phyloP scores from a whole-genome alignment of 2,113 vertebrate species.

The Podarcis raffonei region DNA sequence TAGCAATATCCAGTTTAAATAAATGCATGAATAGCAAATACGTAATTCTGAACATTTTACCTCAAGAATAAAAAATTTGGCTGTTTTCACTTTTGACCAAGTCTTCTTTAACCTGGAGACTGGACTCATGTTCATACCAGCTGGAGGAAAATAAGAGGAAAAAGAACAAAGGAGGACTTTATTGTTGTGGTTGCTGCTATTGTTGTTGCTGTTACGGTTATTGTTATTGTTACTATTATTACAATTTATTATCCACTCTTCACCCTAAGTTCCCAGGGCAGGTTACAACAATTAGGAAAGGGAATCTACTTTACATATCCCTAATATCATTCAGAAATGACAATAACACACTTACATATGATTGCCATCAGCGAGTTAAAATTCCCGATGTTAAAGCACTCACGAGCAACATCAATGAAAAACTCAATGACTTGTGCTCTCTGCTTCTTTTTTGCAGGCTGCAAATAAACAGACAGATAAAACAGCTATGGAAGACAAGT shows the following conservation, averaged over 20 bases:
- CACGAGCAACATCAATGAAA: slow-evolving; percentile 92
- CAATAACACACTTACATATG: slow-evolving; percentile 84
- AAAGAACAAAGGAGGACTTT: neutral
- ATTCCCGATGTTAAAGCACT: slow-evolving; percentile 97
- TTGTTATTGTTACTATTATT: too few species aligned
- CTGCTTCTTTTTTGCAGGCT: slow-evolving; percentile 96
- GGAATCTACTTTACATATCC: neutral
- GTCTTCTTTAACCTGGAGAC: slow-evolving; percentile 95
- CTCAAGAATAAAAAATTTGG: slow-evolving; percentile 95
- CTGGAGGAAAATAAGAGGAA: slow-evolving; percentile 65
- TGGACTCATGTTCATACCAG: slow-evolving; percentile 96
- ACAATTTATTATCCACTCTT: too few species aligned
- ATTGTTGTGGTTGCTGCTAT: too few species aligned
- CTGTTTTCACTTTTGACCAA: slow-evolving; percentile 95
- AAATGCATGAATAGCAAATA: neutral
- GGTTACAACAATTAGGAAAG: slow-evolving; percentile 1
- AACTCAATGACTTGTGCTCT: slow-evolving; percentile 92
- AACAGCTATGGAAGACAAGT: slow-evolving; percentile 14
- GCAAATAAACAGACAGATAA: slow-evolving; percentile 43
- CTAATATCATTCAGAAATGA: neutral
- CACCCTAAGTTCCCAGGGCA: too few species aligned
- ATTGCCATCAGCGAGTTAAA: slow-evolving; percentile 97
- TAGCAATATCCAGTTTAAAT: neutral
- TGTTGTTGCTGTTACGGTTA: too few species aligned
- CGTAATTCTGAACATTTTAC: slow-evolving; percentile 57